Conservation (phyloP, 2,888 invertebrate species). For the Celastrina argiolus region DNA sequence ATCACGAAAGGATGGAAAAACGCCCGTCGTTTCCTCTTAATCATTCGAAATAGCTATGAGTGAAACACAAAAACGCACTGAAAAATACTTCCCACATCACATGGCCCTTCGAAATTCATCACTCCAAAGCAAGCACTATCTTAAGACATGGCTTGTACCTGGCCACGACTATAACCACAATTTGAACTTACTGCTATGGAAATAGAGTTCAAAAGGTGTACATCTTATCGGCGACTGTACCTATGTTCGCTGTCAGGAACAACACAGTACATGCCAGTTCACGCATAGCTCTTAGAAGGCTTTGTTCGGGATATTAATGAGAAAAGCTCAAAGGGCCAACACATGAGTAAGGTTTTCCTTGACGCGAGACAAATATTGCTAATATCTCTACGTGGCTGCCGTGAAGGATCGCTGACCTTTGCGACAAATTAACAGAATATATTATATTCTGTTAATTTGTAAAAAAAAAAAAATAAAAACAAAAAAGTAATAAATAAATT, state of each 20-base stretch:
- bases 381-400: background rate
- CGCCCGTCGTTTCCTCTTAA: no score
- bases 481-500: no score
- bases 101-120: background rate
- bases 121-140: background rate
- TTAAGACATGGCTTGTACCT: background rate
- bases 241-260: slow-evolving; percentile 57
- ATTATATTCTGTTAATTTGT: no score
- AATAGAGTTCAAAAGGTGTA: background rate
- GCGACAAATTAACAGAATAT: background rate
- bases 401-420: background rate
- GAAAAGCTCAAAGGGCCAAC: slow-evolving; percentile 25
- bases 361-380: background rate
- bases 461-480: no score
- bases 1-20: background rate
- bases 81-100: background rate
- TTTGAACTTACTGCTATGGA: background rate
- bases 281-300: slow-evolving; percentile 41
- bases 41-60: background rate
- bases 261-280: slow-evolving; percentile 44
- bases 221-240: background rate
- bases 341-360: background rate
- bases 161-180: background rate
- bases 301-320: slow-evolving; percentile 46
- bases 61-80: background rate